Percentiles rank a stretch among this genome's conserved stretches.
These are phyloP conservation scores for Glossophaga mutica DNA, from an alignment of 2,797 vertebrate species.

Conservation along the genomic window DNA sequence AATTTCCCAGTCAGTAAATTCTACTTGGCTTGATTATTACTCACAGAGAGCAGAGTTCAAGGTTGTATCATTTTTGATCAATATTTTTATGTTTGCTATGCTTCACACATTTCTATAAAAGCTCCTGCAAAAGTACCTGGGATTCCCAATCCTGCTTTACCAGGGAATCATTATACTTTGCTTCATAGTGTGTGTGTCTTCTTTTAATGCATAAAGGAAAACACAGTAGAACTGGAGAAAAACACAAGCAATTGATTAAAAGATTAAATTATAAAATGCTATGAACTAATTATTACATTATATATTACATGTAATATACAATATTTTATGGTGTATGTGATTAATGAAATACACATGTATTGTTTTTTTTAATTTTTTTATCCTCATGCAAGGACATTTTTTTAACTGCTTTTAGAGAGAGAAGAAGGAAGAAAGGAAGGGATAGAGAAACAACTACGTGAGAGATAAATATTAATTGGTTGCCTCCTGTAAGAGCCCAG, in stretches of 20 bases:
- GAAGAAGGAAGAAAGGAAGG: not conserved
- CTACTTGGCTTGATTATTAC: not conserved
- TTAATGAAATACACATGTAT: not conserved
- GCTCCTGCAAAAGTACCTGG: not conserved
- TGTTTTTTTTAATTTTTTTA: not conserved
- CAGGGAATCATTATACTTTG: not conserved
- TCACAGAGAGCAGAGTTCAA: not conserved
- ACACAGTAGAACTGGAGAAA: not conserved
- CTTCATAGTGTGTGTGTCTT: not conserved
- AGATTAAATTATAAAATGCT: not conserved
- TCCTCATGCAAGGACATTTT: not conserved
- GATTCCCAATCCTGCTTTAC: not conserved
- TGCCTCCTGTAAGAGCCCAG: not conserved
- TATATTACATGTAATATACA: not conserved
- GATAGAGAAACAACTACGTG: not conserved
- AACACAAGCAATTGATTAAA: not conserved
- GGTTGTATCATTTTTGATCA: not conserved
- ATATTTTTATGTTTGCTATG: not conserved
- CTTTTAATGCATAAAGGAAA: not conserved
- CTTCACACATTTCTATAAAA: not conserved
- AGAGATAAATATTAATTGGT: not conserved
- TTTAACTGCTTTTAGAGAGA: not conserved
- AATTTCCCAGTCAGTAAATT: not conserved
- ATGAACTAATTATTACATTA: not conserved
- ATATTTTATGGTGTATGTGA: not conserved